Evolutionary conservation across 2,797 vertebrate species (phyloP), one percentile per base, ranked within the genome.

Genomic region (Eurystomus glaucurus): DNA sequence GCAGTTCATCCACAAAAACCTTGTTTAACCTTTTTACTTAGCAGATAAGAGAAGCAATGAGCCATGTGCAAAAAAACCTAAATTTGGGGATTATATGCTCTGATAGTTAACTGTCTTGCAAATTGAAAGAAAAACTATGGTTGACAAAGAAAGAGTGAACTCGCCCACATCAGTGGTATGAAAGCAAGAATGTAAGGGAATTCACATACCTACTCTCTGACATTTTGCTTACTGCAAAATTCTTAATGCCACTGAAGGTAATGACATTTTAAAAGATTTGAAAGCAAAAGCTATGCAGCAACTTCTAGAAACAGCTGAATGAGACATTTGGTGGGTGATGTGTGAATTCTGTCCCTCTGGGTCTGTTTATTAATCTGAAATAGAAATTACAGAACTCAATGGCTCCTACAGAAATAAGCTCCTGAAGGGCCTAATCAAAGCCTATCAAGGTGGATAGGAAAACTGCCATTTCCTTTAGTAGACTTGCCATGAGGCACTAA

Each of bases 221-320:
- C 83, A 95, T 96, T 97, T 93, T 90, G 85, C 91, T 95, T 95
- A 85, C 55, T 74, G 66, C 54, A 93, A 70, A 91, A 81, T 65
- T 81, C 58, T 35, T 55, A 72, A n/a, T 85, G 86, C 58, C 41
- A n/a, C 83, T 77, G 77, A 88, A 95, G 33, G 82, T 78, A 93
- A 96, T 82, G 62, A 90, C 70, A 93, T 95, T 96, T 97, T 77
- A 64, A 88, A 90, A 93, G 46, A 64, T 48, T 88, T 90, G 50
- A 96, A 96, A 82, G 66, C 11, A 95, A 85, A 90, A 79, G 69
- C 62, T 86, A 17, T 55, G 31, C 77, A 91, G 76, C 46, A 88
- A 12, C 83, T 90, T 69, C 76, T 62, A 86, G 79, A 92, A 93
- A 88, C 7, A 88, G 83, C 62, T 94, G 85, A 95, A 88, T 72